Evolutionary conservation across 2,888 invertebrate species (phyloP).

Genomic region (Perizoma affinitatum): DNA sequence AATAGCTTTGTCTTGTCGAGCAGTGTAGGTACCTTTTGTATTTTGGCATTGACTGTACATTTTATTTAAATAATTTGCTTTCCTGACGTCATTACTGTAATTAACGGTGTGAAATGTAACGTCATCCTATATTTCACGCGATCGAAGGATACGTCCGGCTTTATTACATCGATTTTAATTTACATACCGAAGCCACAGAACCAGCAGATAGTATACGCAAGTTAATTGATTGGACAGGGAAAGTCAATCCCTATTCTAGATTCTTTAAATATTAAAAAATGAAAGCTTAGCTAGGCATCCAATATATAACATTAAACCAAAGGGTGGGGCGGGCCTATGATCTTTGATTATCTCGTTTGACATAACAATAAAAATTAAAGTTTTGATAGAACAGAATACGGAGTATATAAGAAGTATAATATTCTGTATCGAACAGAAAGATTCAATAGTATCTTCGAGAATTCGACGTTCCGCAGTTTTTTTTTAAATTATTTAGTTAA

Average conservation of each 20-base stretch:
- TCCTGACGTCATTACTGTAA: slow-evolving; percentile 40
- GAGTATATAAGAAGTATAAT: no score
- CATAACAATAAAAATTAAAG: no score
- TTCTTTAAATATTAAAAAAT: neutral
- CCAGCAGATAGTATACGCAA: neutral
- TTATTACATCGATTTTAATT: slow-evolving; percentile 28
- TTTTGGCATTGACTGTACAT: slow-evolving; percentile 19
- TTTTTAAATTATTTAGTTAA: no score
- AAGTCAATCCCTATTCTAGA: neutral
- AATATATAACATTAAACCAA: neutral
- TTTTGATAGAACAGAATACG: no score
- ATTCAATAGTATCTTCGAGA: no score
- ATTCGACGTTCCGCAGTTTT: no score
- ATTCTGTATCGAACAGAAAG: no score
- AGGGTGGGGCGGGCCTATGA: no score
- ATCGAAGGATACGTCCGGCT: slow-evolving; percentile 34
- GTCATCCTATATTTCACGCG: slow-evolving; percentile 40
- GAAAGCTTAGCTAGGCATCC: neutral
- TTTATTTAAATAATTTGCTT: slow-evolving; percentile 37
- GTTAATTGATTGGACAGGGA: slow-evolving; percentile 6
- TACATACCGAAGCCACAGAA: slow-evolving; percentile 11
- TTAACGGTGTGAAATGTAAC: slow-evolving; percentile 37
- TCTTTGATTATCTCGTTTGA: no score
- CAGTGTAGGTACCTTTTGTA: no score
- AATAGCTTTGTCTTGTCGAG: no score